These are phyloP conservation scores for Calameuta idolon DNA, from an alignment of 2,888 invertebrate genomes.

Conservation along the genomic window DNA sequence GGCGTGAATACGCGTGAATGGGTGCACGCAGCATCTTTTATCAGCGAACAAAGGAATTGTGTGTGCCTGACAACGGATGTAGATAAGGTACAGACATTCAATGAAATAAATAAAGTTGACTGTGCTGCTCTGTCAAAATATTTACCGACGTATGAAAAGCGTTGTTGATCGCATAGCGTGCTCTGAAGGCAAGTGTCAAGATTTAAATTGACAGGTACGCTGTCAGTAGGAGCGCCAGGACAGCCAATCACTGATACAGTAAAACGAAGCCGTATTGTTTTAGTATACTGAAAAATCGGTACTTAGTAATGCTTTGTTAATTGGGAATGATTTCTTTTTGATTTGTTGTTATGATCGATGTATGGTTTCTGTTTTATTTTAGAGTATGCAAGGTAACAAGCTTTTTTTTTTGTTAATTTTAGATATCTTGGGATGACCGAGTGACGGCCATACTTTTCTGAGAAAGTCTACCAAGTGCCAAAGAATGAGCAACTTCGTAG, in stretches of 20 bases:
- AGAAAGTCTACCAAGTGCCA: neutral
- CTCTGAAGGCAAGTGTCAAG: neutral
- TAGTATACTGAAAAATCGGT: neutral
- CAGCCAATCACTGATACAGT: neutral
- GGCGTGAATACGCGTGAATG: neutral
- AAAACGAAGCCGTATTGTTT: neutral
- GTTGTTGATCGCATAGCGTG: neutral
- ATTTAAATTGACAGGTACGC: neutral
- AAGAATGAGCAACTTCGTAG: slow-evolving; percentile 4
- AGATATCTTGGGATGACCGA: neutral
- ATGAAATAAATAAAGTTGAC: neutral
- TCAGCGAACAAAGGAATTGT: neutral
- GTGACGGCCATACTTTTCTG: neutral
- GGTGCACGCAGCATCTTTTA: neutral
- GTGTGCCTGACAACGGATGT: neutral
- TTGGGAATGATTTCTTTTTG: neutral
- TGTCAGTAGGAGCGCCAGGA: neutral
- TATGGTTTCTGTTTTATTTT: neutral
- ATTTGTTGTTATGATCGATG: neutral
- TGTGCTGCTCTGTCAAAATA: neutral
- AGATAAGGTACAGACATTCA: neutral
- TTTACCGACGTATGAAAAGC: neutral
- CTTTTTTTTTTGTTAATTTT: neutral
- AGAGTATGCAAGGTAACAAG: neutral
- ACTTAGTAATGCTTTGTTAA: neutral